Percentiles rank a stretch among this genome's conserved stretches.
phyloP scores from a whole-genome alignment of 2,113 vertebrate genomes.

The Synodontis membranacea region DNA sequence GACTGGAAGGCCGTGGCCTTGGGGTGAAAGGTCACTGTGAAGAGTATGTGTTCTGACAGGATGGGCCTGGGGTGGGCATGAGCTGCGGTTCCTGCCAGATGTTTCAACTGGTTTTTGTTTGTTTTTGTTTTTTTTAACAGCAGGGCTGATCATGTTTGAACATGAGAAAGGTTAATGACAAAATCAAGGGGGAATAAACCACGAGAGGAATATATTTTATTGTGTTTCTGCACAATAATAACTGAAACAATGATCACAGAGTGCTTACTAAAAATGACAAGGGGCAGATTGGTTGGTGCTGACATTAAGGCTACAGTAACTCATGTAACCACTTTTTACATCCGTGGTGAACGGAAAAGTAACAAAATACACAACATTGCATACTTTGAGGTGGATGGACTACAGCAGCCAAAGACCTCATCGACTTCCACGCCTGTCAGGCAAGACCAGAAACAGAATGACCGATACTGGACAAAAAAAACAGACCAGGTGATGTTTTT shows the following conservation, averaged over 20 bases:
- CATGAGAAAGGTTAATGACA: not conserved
- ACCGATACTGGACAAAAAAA: not conserved
- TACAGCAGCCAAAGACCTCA: not conserved
- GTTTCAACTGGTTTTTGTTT: conserved; percentile 4
- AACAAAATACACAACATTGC: not conserved
- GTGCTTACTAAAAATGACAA: not conserved
- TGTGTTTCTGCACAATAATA: not conserved
- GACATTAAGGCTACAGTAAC: not conserved
- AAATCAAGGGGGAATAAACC: not conserved
- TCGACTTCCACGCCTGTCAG: not conserved
- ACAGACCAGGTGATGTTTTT: not conserved
- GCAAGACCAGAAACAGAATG: not conserved
- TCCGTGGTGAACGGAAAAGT: not conserved
- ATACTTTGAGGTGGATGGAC: not conserved
- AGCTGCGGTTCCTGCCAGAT: conserved; percentile 17
- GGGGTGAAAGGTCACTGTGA: conserved; percentile 40
- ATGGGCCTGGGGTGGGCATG: conserved; percentile 16
- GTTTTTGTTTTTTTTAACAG: conserved; percentile 2
- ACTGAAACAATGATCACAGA: not conserved
- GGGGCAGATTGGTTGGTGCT: not conserved
- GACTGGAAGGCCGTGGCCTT: not conserved
- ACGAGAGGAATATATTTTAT: not conserved
- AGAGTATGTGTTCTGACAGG: conserved; percentile 29
- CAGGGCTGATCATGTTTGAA: not conserved
- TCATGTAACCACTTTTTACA: not conserved